Base-by-base conservation (phyloP, 2,888 invertebrate genomes). In the Cheilosia pagana region DNA sequence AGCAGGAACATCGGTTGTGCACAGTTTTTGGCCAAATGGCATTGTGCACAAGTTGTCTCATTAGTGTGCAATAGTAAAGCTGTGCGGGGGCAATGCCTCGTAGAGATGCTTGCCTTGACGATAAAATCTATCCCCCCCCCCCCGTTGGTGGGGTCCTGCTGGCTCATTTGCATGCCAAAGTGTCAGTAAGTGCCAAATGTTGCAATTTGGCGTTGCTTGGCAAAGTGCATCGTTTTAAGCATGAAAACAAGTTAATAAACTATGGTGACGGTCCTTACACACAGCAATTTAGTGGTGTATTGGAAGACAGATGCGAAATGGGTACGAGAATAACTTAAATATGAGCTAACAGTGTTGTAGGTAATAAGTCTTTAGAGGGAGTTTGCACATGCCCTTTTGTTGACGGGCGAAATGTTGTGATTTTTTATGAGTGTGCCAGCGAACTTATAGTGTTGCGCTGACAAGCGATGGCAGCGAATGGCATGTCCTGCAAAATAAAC, bases 221-320 rank as follows among this genome's bases (percentile, higher is more conserved):
- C 41, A n/a, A 23, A 41, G 59, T 16, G 25, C n/a, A 39, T 23
- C 31, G 21, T 23, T 48, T 63, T 21, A 21, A 45, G 28, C 8
- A 23, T 62, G 60, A 31, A 50, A 63, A 63, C 35, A 21, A 35
- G 35, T 63, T 35, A 50, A 50, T 50, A 39, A 63, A 50, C 31
- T 21, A 31, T 62, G 48, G 19, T 3, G 14, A 45, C 0, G 35
- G 21, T 23, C 35, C 23, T n/a, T 14, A 16, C 57, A 45, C 16
- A 19, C 19, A 45, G 19, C 8, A 19, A 19, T 45, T 16, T 21
- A 23, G 21, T 12, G 19, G 12, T 5, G 31, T 3, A 12, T 50
- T 50, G 5, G 50, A 19, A 19, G 16, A 19, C 16, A 1, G 16
- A 45, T 45, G n/a, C 8, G 16, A 45, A 45, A 19, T 16, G 19